Evolutionary conservation across 2,888 invertebrate genomes (phyloP), one percentile per base, ranked within the genome.

Genomic region (Coenonympha glycerion): DNA sequence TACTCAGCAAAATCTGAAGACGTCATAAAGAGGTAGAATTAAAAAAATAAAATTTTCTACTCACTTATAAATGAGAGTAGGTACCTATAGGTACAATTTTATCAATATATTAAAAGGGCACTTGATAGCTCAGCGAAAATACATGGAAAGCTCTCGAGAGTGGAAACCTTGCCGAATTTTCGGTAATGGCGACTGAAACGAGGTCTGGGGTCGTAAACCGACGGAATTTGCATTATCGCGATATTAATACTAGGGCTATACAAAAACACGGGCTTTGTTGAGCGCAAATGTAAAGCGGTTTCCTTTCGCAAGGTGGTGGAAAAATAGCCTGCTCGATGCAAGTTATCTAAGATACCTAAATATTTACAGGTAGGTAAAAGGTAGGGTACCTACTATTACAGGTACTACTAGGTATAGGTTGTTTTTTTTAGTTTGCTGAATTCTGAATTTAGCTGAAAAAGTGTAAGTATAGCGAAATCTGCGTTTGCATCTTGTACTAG

Each of bases 181-280:
- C 74, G 64, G 75, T 74, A 76, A 78, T 71, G 69, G 72, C 68
- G 62, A 53, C 66, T 64, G 65, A 55, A 76, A 77, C 67, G 73
- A 65, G 67, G 66, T 64, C 58, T 64, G 66, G 58, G 62, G 67
- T 62, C 67, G 69, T 69, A 72, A 73, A 63, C 65, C 63, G 71
- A 57, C 69, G 68, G 72, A 76, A 78, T 79, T 80, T 76, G 73
- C 80, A 80, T 80, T 79, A 80, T 76, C 75, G 71, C 66, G 64
- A 69, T 73, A 78, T 76, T 79, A 78, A 77, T 75, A 69, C 67
- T 58, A 60, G 65, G 66, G 64, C 65, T 67, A 69, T 66, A 72
- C 69, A 71, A 73, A 69, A 70, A 67, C 64, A 64, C 63, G 47
- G 36, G 58, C 57, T 54, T 60, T 61, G 60, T 65, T 56, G 56